Evolutionary conservation across 2,888 invertebrate species (phyloP).

Genomic region (Tenthredo livida): DNA sequence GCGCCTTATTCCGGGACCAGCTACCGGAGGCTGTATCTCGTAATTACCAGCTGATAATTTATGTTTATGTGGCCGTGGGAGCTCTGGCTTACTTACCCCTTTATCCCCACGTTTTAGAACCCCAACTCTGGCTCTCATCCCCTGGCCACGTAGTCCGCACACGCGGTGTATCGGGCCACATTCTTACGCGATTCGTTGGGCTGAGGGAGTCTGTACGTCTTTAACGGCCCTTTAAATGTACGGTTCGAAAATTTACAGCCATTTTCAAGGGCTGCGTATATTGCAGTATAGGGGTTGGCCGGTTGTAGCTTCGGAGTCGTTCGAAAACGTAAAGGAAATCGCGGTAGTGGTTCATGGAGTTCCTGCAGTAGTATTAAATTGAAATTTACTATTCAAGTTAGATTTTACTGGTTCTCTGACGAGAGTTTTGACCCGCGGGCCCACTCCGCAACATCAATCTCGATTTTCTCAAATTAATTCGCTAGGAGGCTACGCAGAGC

Average conservation of each 20-base stretch:
- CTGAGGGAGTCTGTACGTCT: conserved; percentile 70
- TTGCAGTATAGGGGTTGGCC: not conserved
- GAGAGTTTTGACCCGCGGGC: conserved; percentile 43
- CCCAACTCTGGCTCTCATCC: conserved; percentile 51
- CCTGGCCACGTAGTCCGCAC: conserved; percentile 61
- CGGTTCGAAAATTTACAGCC: conserved; percentile 73
- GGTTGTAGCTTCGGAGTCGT: not conserved
- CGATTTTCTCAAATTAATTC: conserved; percentile 50
- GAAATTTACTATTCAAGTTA: conserved; percentile 48
- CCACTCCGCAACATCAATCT: conserved; percentile 42
- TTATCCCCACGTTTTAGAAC: conserved; percentile 62
- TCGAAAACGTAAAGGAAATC: conserved; percentile 40
- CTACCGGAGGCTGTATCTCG: conserved; percentile 72
- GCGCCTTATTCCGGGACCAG: conserved; percentile 55
- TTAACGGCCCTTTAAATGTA: conserved; percentile 74
- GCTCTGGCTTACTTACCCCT: conserved; percentile 75
- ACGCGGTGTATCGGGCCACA: conserved; percentile 75
- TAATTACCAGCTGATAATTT: conserved; percentile 79
- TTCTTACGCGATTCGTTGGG: conserved; percentile 69
- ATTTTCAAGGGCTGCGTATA: conserved; percentile 69
- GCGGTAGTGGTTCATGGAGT: conserved; percentile 4
- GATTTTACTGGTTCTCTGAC: conserved; percentile 46
- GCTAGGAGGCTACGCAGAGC: conserved; percentile 34
- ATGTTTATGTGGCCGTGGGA: conserved; percentile 76
- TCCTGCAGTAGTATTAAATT: conserved; percentile 16